phyloP scores from a whole-genome alignment of 2,113 vertebrate species.

The cattle (Bos taurus) region DNA sequence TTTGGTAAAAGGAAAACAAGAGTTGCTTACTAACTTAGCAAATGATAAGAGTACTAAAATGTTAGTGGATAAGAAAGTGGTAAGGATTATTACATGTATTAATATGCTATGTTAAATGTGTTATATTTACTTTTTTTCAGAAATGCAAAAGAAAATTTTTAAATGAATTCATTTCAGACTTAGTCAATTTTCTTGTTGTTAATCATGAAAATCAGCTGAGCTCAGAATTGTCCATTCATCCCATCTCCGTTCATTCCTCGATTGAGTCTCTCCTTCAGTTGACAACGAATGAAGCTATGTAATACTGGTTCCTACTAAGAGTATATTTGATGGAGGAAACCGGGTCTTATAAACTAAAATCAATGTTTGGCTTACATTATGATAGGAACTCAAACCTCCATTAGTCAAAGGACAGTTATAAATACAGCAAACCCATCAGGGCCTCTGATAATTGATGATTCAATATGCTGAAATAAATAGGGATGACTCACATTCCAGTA shows the following conservation, averaged over 20 bases:
- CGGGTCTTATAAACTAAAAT: not conserved
- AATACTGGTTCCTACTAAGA: not conserved
- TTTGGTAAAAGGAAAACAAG: not conserved
- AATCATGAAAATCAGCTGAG: not conserved
- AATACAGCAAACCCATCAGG: conserved; percentile 8
- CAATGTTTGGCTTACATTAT: conserved; percentile 7
- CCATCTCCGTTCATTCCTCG: not conserved
- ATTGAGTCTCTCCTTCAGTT: not conserved
- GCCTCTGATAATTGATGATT: conserved; percentile 36
- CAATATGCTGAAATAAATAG: conserved; percentile 25
- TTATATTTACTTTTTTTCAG: not conserved
- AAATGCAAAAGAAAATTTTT: not conserved
- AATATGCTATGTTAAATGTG: not conserved
- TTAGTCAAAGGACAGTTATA: conserved; percentile 44
- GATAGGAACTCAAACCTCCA: conserved; percentile 3
- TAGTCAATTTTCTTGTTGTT: not conserved
- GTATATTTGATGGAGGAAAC: not conserved
- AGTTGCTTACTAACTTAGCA: not conserved
- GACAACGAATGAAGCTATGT: not conserved
- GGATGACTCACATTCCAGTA: conserved; percentile 50
- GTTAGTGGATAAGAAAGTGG: not conserved
- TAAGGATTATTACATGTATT: not conserved
- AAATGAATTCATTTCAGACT: not conserved
- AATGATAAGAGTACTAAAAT: not conserved
- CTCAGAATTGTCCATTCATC: not conserved